phyloP scores from a whole-genome alignment of 2,888 invertebrate genomes.

The Amphipyra tragopoginis region DNA sequence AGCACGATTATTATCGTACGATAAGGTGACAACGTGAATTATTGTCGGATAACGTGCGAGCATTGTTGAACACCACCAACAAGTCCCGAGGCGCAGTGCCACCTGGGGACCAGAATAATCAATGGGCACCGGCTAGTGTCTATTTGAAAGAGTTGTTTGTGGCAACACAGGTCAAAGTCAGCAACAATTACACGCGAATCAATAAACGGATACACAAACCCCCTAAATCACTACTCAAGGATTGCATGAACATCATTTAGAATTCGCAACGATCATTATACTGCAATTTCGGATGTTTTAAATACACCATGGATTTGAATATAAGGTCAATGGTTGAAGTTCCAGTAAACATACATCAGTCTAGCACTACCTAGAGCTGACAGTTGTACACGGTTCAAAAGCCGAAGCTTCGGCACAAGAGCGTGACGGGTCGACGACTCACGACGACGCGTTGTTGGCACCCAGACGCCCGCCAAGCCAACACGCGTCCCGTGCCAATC shows the following conservation, averaged over 20 bases:
- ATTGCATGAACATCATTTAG: conserved; percentile 13
- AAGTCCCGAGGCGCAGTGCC: not conserved
- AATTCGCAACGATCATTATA: conserved; percentile 20
- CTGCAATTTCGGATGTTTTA: not conserved
- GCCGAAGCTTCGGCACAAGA: not conserved
- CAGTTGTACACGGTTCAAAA: not conserved
- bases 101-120: not conserved
- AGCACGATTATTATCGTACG: conserved; percentile 13
- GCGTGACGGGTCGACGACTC: not conserved
- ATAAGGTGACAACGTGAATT: conserved; percentile 14
- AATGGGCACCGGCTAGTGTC: not conserved
- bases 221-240: conserved; percentile 8
- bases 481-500: conserved; percentile 19
- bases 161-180: conserved; percentile 12
- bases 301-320: conserved; percentile 10
- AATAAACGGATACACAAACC: conserved; percentile 21
- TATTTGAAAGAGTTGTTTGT: not conserved
- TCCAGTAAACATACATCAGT: conserved; percentile 2
- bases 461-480: conserved; percentile 11
- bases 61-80: not conserved
- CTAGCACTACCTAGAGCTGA: not conserved
- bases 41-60: no score
- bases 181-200: conserved; percentile 15
- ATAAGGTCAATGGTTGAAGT: conserved; percentile 16
- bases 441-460: conserved; percentile 15